Evolutionary conservation across 2,888 invertebrate genomes (phyloP).

Genomic region (Fragum fragum): DNA sequence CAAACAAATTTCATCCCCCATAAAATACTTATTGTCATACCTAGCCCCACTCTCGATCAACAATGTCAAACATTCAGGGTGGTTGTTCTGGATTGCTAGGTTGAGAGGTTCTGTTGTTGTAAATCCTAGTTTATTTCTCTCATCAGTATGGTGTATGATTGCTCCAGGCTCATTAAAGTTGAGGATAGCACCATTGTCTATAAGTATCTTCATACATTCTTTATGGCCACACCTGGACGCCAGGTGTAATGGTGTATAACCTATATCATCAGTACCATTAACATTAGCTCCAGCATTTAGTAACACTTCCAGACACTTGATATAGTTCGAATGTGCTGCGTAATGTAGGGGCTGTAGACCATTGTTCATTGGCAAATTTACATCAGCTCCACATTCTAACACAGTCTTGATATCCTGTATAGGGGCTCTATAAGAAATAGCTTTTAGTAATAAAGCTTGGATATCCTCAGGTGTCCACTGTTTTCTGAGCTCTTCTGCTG

Average conservation of each 20-base stretch:
- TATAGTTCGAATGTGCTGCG: constrained; percentile 94
- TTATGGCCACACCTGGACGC: constrained; percentile 95
- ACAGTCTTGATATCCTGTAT: constrained; percentile 95
- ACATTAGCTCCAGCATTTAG: constrained; percentile 90
- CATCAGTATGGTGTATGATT: constrained; percentile 86
- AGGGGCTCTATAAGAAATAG: constrained; percentile 95
- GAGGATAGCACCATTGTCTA: constrained; percentile 93
- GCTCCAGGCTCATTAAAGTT: constrained; percentile 92
- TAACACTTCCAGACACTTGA: constrained; percentile 93
- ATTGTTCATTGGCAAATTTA: constrained; percentile 93
- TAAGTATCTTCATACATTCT: constrained; percentile 89
- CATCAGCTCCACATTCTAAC: constrained; percentile 92
- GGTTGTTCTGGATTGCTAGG: constrained; percentile 94
- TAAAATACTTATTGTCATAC: constrained; percentile 96
- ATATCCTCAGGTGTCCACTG: constrained; percentile 51
- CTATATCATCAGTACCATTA: constrained; percentile 92
- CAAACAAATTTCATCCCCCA: constrained; percentile 96
- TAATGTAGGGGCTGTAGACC: constrained; percentile 96
- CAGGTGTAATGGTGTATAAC: constrained; percentile 96
- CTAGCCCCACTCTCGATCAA: constrained; percentile 95
- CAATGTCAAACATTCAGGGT: constrained; percentile 90
- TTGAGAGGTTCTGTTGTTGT: constrained; percentile 93
- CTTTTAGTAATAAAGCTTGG: constrained; percentile 91
- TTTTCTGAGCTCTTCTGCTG: constrained; percentile 12
- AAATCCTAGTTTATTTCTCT: constrained; percentile 75